Base-by-base conservation (phyloP, 1,140 invertebrate species). In the Heliothis subflexa region DNA sequence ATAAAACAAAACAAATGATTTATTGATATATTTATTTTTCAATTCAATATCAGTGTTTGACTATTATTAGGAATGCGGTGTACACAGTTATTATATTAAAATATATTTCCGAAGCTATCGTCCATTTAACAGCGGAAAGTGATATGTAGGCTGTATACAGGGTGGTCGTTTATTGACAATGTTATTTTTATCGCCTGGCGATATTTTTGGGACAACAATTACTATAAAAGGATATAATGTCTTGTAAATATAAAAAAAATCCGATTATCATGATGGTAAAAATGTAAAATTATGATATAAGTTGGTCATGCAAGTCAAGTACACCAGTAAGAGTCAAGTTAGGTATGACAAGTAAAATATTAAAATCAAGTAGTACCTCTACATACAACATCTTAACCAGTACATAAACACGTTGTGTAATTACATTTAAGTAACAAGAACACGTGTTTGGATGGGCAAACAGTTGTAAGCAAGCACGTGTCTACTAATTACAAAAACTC, bases 21-120 rank as follows among this genome's bases (percentile, higher is more conserved):
- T 52, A 49, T 62, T 52, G 55, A 64, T 75, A 62, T 64, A 75
- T 75, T 75, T 75, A 75, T 75, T 75, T 40, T 75, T 75, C 57
- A 75, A 62, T 75, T 75, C 73, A 75, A 75, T 75, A 74, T 74
- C 71, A 62, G 73, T 75, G 73, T 52, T 73, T 75, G 73, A 75
- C 73, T 75, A 75, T 75, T 52, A 75, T 52, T 75, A 75, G 57
- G 73, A 75, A 75, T 75, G 73, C 73, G 73, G 73, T 75, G 73
- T 75, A 75, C 72, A 75, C 59, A 75, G 71, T 75, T 62, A 75
- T 75, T 75, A 64, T 64, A 64, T 75, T 75, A 64, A 64, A 75
- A 75, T 75, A 75, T 61, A 64, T 75, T 75, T 62, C 21, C 45
- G 13, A 75, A 75, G 73, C 73, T 64, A 70, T 75, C 59, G 16